Percentiles rank a stretch among this genome's conserved stretches.
Evolutionary conservation across 2,888 invertebrate species (phyloP).

Genomic region (Synergus itoensis): DNA sequence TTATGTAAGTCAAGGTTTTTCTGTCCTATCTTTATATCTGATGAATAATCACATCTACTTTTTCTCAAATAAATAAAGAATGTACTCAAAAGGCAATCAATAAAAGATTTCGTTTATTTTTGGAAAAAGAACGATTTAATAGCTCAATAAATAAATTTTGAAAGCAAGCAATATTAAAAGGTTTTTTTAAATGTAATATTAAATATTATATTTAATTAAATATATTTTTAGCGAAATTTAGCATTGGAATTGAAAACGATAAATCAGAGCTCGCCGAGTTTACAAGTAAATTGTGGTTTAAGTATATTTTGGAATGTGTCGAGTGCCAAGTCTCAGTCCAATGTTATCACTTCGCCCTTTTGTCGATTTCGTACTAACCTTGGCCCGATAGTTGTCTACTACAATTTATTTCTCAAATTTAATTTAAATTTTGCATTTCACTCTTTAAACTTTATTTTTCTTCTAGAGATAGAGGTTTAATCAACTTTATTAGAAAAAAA

Average conservation of each 20-base stretch:
- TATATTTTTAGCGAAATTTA: neutral
- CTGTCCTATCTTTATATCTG: neutral
- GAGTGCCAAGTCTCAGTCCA: slow-evolving; percentile 5
- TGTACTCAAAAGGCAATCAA: too few species aligned
- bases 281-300: slow-evolving; percentile 9
- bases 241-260: neutral
- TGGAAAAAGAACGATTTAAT: neutral
- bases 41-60: slow-evolving; percentile 7
- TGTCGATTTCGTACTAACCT: slow-evolving; percentile 18
- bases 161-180: neutral
- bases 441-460: neutral
- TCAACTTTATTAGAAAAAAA: neutral
- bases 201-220: neutral
- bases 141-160: neutral
- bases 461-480: neutral
- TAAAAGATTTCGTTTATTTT: neutral
- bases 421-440: neutral
- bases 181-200: neutral
- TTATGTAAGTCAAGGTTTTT: slow-evolving; percentile 29
- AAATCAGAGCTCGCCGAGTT: neutral
- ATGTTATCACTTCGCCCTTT: slow-evolving; percentile 3
- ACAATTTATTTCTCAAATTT: slow-evolving; percentile 16
- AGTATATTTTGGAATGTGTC: slow-evolving; percentile 20
- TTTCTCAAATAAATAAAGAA: neutral
- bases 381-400: slow-evolving; percentile 6